A percentile compares a stretch with the other conserved stretches of the same genome.
These are phyloP conservation scores for Lethenteron reissneri DNA, from an alignment of 2,113 vertebrate genomes.

Conservation along the genomic window DNA sequence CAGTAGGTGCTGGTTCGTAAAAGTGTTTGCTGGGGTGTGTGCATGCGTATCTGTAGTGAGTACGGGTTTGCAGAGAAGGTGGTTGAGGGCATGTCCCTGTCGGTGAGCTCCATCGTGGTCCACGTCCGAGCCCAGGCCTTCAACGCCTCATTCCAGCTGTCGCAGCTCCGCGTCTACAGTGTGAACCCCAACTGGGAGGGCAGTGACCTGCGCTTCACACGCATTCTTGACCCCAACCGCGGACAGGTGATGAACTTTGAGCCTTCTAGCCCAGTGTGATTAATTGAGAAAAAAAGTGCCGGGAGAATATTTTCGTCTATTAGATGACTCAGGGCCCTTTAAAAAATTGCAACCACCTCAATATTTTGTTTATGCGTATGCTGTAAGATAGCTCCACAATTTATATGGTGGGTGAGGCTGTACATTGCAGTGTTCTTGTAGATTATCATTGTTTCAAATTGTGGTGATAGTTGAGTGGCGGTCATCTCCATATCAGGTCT, in stretches of 20 bases:
- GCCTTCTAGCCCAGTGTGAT: too few relatives aligned
- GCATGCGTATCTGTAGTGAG: slow-evolving; percentile 30
- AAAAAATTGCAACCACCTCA: too few relatives aligned
- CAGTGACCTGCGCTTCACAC: slow-evolving; percentile 68
- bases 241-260: slow-evolving; percentile 46
- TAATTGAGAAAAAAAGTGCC: too few relatives aligned
- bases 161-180: slow-evolving; percentile 91
- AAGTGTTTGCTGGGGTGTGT: neutral
- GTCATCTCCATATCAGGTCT: too few relatives aligned
- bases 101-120: slow-evolving; percentile 84
- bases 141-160: slow-evolving; percentile 79
- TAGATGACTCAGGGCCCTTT: too few relatives aligned
- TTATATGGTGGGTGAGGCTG: too few relatives aligned
- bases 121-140: slow-evolving; percentile 84
- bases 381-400: too few relatives aligned
- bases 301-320: too few relatives aligned
- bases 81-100: slow-evolving; percentile 92
- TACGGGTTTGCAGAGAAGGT: slow-evolving; percentile 98
- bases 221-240: slow-evolving; percentile 60
- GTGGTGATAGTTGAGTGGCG: too few relatives aligned
- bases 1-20: neutral
- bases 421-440: too few relatives aligned
- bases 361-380: too few relatives aligned
- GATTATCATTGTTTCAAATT: too few relatives aligned
- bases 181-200: slow-evolving; percentile 83